Evolutionary conservation across 2,888 invertebrate genomes (phyloP), one percentile per base, ranked within the genome.

Genomic region (Himalopsyche kuldschensis): DNA sequence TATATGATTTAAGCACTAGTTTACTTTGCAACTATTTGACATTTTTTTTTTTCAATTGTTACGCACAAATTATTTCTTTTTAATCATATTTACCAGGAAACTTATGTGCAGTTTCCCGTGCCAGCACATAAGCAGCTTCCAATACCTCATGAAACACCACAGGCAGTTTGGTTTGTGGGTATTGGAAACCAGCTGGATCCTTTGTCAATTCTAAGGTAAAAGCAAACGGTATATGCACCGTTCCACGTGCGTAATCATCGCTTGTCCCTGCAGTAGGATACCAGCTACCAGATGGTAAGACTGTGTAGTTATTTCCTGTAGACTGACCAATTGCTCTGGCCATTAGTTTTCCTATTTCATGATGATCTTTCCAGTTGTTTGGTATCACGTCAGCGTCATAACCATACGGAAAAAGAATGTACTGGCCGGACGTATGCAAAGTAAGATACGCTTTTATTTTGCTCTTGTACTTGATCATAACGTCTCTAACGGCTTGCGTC

Each of bases 341-440:
- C 0, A 91, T 91, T n/a, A 85, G 84, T 81, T 87, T 88, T 0
- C 90, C 93, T 35, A 93, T 85, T 0, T 86, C 79, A 81, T 92
- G 90, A 4, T 94, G 88, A 81, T 90, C 90, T 78, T 89, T 89
- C 89, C 91, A 92, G 24, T 91, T 89, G 5, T 90, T 88, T 0
- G 94, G 93, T 30, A 93, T 87, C 1, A 84, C 90, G 0, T 91
- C 88, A 0, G 88, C 89, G 0, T 93, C 93, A 86, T 90, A 94
- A 15, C 94, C 94, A 93, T 94, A 94, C 0, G 94, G 94, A 87
- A 94, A 93, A 0, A 94, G 91, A 76, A 94, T 87, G 86, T 92
- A 93, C 84, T 93, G 91, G 3, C 95, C 95, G 86, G 94, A 95
- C 0, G 95, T 91, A 88, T 96, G 96, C 78, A 96, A 88, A 0